Evolutionary conservation across 2,113 vertebrate genomes (phyloP), one percentile per base, ranked within the genome.

Genomic region (Micromys minutus): DNA sequence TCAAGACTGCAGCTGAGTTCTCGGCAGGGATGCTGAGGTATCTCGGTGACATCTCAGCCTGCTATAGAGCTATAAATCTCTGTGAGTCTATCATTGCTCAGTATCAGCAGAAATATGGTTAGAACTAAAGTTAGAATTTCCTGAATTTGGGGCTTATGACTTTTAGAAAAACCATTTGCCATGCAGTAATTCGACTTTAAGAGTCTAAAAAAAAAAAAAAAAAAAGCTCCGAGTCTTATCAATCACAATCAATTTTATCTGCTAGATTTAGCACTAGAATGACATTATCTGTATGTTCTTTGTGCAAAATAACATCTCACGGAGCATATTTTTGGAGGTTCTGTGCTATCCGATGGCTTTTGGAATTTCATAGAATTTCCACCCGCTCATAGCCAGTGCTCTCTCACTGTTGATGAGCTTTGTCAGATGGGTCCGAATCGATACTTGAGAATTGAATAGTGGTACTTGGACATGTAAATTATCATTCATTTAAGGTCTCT

Each of bases 111-210:
- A 90, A 85, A 92, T 52, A 79, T 84, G 91, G 6, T 85, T 77
- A 95, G 89, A 94, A 59, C 61, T 94, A 93, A 94, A 94, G 67
- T 94, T 95, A 96, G 86, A 97, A 89, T 95, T 95, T 93, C 92
- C 80, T 95, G 83, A 95, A 91, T 97, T 96, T 96, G 90, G 81
- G 92, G 69, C 69, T 91, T 90, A 87, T 95, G 67, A 87, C 91
- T 84, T 89, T 42, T 74, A 93, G 85, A 90, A 87, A 94, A 95
- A 15, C 22, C 80, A 95, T 61, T 94, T 95, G 72, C 19, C 1
- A 15, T 85, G 87, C n/a, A 87, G 63, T 79, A 86, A 87, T 94
- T 94, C 96, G 42, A 94, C 72, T 74, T 94, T 67, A 86, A 76
- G 83, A 22, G 47, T 67, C 90, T 94, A 67, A 77, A 92, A 94